These are phyloP conservation scores for Calephelis perditalis DNA, from an alignment of 2,888 invertebrate genomes.

Conservation along the genomic window DNA sequence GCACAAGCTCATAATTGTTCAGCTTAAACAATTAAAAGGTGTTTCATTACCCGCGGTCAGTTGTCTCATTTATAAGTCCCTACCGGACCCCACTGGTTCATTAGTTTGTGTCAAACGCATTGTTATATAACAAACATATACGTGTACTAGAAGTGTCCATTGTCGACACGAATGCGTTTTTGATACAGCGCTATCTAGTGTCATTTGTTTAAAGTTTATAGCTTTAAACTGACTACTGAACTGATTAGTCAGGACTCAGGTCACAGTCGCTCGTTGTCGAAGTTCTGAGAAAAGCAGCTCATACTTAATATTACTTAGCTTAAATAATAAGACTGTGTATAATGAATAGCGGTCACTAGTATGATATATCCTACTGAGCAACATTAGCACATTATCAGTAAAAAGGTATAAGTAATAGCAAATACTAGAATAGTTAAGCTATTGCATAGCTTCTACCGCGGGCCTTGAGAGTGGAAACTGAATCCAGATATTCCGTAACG, in stretches of 20 bases:
- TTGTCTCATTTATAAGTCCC: conserved; percentile 35
- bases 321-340: conserved; percentile 33
- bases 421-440: too few species aligned
- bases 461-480: too few species aligned
- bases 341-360: conserved; percentile 34
- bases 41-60: conserved; percentile 33
- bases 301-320: conserved; percentile 12
- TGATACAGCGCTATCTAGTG: not conserved
- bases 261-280: too few species aligned
- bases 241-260: too few species aligned
- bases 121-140: conserved; percentile 20
- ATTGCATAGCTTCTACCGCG: too few species aligned
- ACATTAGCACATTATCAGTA: too few species aligned
- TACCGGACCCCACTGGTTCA: conserved; percentile 24
- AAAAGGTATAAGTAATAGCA: too few species aligned
- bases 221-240: not conserved
- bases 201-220: not conserved
- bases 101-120: conserved; percentile 38
- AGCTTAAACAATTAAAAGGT: conserved; percentile 33
- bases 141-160: conserved; percentile 23
- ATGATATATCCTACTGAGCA: too few species aligned
- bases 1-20: conserved; percentile 13
- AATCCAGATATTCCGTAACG: too few species aligned
- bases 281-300: not conserved
- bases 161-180: not conserved